Evolutionary conservation across 2,797 vertebrate genomes (phyloP), one percentile per base, ranked within the genome.

Genomic region (Onychomys torridus): DNA sequence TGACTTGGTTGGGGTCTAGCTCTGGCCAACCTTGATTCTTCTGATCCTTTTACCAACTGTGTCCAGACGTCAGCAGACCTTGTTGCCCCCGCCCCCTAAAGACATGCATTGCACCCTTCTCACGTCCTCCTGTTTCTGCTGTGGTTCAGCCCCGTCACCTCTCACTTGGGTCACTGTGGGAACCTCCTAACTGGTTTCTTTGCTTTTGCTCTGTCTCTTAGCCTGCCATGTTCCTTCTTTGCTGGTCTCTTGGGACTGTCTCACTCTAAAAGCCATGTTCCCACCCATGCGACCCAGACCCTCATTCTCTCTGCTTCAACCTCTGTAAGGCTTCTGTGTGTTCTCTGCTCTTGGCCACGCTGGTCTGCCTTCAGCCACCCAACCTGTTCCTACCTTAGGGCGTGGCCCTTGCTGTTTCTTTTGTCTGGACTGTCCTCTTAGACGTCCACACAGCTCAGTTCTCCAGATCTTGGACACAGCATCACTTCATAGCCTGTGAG

Each of bases 341-440:
- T 1, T 0, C 79, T 25, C 43, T 29, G 25, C 34, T 61, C 57
- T 27, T 5, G 4, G 55, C n/a, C 59, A 19, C 0, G 0, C 59
- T n/a, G 40, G 16, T 12, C 67, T 55, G 67, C 67, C 63, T 95
- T 79, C 25, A 27, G 29, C 16, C 23, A 25, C n/a, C 55, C 4
- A 16, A 73, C 19, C 78, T 63, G 52, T 25, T 86, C 59, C 78
- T 37, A 25, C 59, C 55, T 13, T 21, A 81, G 9, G 32, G 55
- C 55, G 91, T 55, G 89, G 82, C n/a, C n/a, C 63, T 21, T 89
- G 69, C 49, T 13, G 16, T 55, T 93, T 29, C 57, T 87, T 87
- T 52, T 52, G 11, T 61, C 46, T 61, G 61, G 43, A 49, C 46
- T n/a, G 6, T 16, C 81, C 82, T 82, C 46, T 93, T n/a, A 25